Conservation (phyloP, 2,888 invertebrate species). For the Cerceris rybyensis region DNA sequence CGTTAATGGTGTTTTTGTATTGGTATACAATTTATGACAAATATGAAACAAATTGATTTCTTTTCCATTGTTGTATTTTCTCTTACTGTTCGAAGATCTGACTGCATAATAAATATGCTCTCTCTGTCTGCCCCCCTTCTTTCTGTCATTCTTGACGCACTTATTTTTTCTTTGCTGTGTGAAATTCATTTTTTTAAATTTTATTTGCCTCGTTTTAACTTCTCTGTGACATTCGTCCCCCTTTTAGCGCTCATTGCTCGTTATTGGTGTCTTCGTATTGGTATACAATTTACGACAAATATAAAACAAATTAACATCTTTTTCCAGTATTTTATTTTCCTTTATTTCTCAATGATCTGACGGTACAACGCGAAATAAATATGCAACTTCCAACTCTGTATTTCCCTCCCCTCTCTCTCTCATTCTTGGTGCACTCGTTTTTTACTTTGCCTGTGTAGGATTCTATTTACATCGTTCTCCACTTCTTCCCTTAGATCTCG, state of each 20-base stretch:
- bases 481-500: background rate
- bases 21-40: constrained; percentile 40
- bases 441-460: constrained; percentile 12
- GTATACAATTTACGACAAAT: constrained; percentile 37
- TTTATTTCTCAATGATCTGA: background rate
- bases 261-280: constrained; percentile 46
- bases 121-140: too few relatives aligned
- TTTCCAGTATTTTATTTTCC: background rate
- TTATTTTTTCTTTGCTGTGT: too few relatives aligned
- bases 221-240: constrained; percentile 8
- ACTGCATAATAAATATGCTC: too few relatives aligned
- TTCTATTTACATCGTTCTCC: constrained; percentile 24
- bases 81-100: background rate
- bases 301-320: constrained; percentile 3
- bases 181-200: too few relatives aligned
- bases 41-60: constrained; percentile 7
- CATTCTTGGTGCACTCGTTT: constrained; percentile 1
- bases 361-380: background rate
- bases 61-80: background rate
- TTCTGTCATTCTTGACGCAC: too few relatives aligned
- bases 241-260: constrained; percentile 23
- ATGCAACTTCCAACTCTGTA: constrained; percentile 2
- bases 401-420: too few relatives aligned
- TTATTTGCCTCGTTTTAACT: too few relatives aligned
- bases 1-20: constrained; percentile 46